Evolutionary conservation across 2,888 invertebrate species (phyloP).

Genomic region (Lycaena phlaeas): DNA sequence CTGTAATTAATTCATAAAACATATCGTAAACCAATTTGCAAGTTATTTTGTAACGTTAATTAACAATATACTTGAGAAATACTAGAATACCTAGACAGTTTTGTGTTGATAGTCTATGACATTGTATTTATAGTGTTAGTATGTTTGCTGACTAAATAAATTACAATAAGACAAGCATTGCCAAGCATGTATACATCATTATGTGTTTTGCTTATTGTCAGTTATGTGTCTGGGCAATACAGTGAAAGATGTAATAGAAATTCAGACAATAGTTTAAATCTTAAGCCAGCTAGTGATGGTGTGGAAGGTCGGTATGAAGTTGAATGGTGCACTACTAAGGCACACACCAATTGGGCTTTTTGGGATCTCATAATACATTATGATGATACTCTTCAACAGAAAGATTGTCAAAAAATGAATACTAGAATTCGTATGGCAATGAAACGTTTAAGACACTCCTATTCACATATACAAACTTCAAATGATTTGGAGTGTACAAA

Average conservation of each 20-base stretch:
- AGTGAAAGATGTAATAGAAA: constrained; percentile 29
- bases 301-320: constrained; percentile 36
- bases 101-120: constrained; percentile 4
- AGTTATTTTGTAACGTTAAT: not conserved
- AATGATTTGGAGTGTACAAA: constrained; percentile 28
- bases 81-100: too few species aligned
- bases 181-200: too few species aligned
- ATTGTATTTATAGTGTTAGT: too few species aligned
- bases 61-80: too few species aligned
- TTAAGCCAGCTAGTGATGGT: constrained; percentile 26
- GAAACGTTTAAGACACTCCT: constrained; percentile 18
- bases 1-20: too few species aligned
- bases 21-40: not conserved
- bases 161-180: not conserved
- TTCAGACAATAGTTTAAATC: constrained; percentile 18
- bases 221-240: too few species aligned
- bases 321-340: constrained; percentile 30
- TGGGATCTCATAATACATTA: constrained; percentile 30
- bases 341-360: constrained; percentile 16
- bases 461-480: constrained; percentile 16
- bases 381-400: constrained; percentile 1
- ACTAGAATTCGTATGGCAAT: constrained; percentile 8
- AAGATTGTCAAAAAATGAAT: constrained; percentile 13
- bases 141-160: not conserved
- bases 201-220: too few species aligned